Percentiles rank a stretch among this genome's conserved stretches.
Evolutionary conservation across 2,797 vertebrate genomes (phyloP).

Genomic region (Rhodeus uyekii): DNA sequence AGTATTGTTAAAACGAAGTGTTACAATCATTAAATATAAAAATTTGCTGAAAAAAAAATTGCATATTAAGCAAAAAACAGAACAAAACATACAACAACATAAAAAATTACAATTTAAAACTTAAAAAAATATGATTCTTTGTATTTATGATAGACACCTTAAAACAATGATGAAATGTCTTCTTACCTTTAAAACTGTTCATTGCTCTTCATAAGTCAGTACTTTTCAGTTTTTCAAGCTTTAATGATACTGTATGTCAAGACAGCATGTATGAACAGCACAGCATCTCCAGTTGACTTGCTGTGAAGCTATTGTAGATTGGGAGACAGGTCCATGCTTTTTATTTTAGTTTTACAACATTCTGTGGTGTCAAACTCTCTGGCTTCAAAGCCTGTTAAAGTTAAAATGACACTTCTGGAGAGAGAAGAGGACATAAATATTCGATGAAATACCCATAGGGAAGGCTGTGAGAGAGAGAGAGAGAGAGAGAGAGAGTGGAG

Average conservation of each 20-base stretch:
- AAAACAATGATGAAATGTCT: not conserved
- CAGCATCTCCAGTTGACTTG: conserved; percentile 39
- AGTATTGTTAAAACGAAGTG: too few species aligned
- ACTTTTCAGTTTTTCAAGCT: conserved; percentile 22
- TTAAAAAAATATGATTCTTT: not conserved
- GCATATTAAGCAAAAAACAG: not conserved
- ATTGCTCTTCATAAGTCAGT: conserved; percentile 11
- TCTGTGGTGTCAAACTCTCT: conserved; percentile 55
- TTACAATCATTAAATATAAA: too few species aligned
- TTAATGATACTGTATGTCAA: conserved; percentile 50
- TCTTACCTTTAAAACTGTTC: conserved; percentile 27
- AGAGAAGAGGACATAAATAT: conserved; percentile 61
- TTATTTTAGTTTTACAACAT: conserved; percentile 60
- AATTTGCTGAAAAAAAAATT: not conserved
- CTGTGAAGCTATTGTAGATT: conserved; percentile 43
- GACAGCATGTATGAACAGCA: conserved; percentile 17
- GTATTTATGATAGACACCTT: not conserved
- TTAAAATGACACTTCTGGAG: conserved; percentile 59
- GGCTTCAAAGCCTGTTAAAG: conserved; percentile 64
- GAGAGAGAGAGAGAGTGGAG: not conserved
- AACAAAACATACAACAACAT: not conserved
- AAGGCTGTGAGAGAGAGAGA: conserved; percentile 24
- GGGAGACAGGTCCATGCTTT: conserved; percentile 56
- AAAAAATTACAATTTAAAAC: not conserved
- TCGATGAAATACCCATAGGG: conserved; percentile 58